Evolutionary conservation across 2,888 invertebrate genomes (phyloP), one percentile per base, ranked within the genome.

Genomic region (Gibbula magus): DNA sequence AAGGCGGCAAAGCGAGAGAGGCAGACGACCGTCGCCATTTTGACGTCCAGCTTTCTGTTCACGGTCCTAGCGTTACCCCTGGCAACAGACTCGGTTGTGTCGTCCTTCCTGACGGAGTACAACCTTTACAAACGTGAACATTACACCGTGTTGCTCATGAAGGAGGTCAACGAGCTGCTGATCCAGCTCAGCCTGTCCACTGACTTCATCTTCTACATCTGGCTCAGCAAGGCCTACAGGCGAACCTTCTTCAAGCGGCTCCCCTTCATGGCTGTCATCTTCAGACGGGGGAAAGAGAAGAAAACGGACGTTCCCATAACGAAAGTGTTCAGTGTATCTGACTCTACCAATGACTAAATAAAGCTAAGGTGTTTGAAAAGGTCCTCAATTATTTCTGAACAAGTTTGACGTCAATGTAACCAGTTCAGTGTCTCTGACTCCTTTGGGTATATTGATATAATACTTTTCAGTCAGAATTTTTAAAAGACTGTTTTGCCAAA

Each of bases 1-100:
- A 61, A 61, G 29, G 10, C 61, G n/a, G 61, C 61, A 25, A 25
- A 61, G 61, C 61, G 61, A 61, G 61, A 61, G 61, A 61, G 61
- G 61, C 61, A 61, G 61, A 61, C 61, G 10, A 29, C 61, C 10
- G 25, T 61, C 61, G 29, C 61, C 29, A 61, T 61, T 18, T 29
- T 61, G 29, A 61, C 61, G n/a, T 61, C 61, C 16, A 61, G 29
- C 13, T 61, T 61, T 13, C 61, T 61, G 16, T 61, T 61, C 61
- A 61, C 61, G 18, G 61, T 25, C 2, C 61, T 61, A 8, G 61
- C 61, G 29, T 16, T 61, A 16, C 61, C 61, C 29, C 61, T 61
- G 61, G 61, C 61, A 25, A 61, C 61, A 61, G 61, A 61, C 61
- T 29, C 61, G 25, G 5, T 61, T 13, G 61, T 61, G 10, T 29